phyloP scores from a whole-genome alignment of 2,797 vertebrate genomes.

The Syndactyla subalaris region DNA sequence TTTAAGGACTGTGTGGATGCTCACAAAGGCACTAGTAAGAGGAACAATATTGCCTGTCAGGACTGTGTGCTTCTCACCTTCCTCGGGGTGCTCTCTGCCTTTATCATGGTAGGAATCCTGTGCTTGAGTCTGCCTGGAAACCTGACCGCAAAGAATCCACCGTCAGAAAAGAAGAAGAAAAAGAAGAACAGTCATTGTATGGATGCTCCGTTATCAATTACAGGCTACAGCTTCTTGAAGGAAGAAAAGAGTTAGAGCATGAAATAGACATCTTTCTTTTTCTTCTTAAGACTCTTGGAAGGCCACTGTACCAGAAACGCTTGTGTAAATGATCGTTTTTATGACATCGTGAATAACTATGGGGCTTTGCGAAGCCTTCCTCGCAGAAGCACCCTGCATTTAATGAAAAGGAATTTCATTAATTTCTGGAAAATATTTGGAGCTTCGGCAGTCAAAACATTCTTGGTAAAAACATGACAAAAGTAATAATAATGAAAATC shows the following conservation, averaged over 20 bases:
- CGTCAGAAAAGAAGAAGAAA: slow-evolving; percentile 37
- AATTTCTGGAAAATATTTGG: background rate
- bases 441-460: background rate
- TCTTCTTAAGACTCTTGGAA: background rate
- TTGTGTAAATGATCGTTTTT: background rate
- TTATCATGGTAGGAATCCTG: slow-evolving; percentile 97
- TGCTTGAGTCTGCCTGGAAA: slow-evolving; percentile 89
- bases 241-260: background rate
- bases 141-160: slow-evolving; percentile 78
- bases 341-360: background rate
- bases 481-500: background rate
- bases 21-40: background rate
- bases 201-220: background rate
- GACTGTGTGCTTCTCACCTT: slow-evolving; percentile 83
- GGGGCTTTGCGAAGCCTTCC: background rate
- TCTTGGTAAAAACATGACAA: background rate
- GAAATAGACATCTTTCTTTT: slow-evolving; percentile 7
- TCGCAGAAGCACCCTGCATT: background rate
- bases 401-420: background rate
- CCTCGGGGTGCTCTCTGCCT: slow-evolving; percentile 92
- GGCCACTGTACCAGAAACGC: background rate
- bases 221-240: background rate
- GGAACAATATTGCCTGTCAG: background rate
- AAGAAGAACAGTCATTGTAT: slow-evolving; percentile 5
- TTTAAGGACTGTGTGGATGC: background rate